A percentile compares a stretch with the other conserved stretches of the same genome.
Conservation (phyloP, 2,888 invertebrate genomes). For the Chorisops tibialis region DNA sequence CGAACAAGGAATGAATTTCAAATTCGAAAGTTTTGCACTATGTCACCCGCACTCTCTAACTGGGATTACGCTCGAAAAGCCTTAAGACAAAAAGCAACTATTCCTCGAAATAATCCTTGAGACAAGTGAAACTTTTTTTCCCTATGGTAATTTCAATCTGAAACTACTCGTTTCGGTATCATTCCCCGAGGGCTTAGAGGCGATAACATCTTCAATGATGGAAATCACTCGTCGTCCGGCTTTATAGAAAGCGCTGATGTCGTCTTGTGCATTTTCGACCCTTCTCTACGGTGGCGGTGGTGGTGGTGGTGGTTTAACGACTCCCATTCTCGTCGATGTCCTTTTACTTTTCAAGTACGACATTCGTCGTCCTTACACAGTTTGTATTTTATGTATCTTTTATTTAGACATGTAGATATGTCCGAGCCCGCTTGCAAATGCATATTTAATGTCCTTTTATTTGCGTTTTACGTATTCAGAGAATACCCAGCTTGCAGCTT, state of each 20-base stretch:
- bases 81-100: slow-evolving; percentile 21
- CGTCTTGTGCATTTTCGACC: slow-evolving; percentile 22
- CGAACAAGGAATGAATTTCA: too few species aligned
- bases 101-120: slow-evolving; percentile 20
- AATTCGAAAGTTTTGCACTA: neutral
- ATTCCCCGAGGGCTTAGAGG: slow-evolving; percentile 22
- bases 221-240: slow-evolving; percentile 25
- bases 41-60: neutral
- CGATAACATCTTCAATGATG: slow-evolving; percentile 28
- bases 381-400: neutral
- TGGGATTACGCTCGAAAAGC: slow-evolving; percentile 13
- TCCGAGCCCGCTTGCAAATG: slow-evolving; percentile 34
- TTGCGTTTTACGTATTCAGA: slow-evolving; percentile 36
- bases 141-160: slow-evolving; percentile 26
- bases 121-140: slow-evolving; percentile 17
- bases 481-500: slow-evolving; percentile 16
- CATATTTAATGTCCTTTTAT: slow-evolving; percentile 40
- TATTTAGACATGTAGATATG: neutral
- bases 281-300: slow-evolving; percentile 14
- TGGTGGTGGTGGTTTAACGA: slow-evolving; percentile 2
- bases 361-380: slow-evolving; percentile 7
- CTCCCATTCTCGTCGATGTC: slow-evolving; percentile 16
- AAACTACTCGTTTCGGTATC: slow-evolving; percentile 18
- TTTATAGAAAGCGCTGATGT: neutral
- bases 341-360: slow-evolving; percentile 16